Base-by-base conservation (phyloP, 1,140 invertebrate genomes). In the Brachionus asplanchnoidis region DNA sequence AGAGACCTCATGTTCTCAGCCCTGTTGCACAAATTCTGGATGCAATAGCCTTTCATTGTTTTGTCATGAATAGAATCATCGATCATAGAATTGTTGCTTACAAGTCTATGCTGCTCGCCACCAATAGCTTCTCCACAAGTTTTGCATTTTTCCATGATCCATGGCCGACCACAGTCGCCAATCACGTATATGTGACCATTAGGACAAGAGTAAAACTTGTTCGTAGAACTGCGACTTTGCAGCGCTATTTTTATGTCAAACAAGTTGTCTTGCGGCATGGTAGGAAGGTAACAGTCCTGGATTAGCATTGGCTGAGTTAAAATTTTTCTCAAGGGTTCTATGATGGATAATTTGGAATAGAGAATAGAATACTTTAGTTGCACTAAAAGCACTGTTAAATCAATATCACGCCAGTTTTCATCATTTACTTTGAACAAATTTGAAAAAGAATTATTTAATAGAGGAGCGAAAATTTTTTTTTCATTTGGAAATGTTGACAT, bases 151-250 rank as follows among this genome's bases (percentile, higher is more conserved):
- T 85, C 83, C 23, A 65, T 20, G 11, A 53, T 36, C 68, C 50
- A 70, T 28, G 88, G 87, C 8, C 85, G 66, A 66, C 88, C 88
- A 86, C 88, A 88, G 86, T 89, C 85, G 60, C 88, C 88, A 85
- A 89, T 88, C 12, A 86, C 83, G 73, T 89, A 89, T 60, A 86
- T 85, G 85, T 89, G 88, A 78, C 88, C 87, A 87, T 87, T 87
- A 4, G 88, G 87, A 85, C 88, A 89, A 26, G 85, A 86, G 79
- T 7, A 87, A 79, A 78, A 85, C 82, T 75, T 85, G 86, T 77
- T 86, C 14, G 83, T 86, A 79, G 5, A 82, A 82, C 28, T 32
- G 53, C 20, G 60, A 20, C 53, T 86, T 77, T 36, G 86, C 85
- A 88, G 60, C 44, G 86, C 87, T 83, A 86, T 80, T 80, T 84